Conservation (phyloP, 2,888 invertebrate species). For the Brachyptera putata region DNA sequence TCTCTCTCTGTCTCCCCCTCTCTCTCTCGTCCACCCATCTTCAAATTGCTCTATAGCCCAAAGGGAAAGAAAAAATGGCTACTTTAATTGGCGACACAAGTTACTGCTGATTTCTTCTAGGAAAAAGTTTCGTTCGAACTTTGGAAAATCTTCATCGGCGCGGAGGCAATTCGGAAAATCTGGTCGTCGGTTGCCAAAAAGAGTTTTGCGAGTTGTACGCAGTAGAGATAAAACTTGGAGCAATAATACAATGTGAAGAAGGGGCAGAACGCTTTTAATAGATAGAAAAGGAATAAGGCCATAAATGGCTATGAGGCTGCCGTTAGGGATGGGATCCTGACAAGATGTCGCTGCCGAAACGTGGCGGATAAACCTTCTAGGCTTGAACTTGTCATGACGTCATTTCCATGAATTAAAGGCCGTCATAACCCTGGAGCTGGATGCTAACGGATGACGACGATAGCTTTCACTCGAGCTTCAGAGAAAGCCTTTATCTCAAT, state of each 20-base stretch:
- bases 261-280: constrained; percentile 23
- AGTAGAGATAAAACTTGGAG: constrained; percentile 32
- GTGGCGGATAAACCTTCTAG: neutral
- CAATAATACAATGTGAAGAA: constrained; percentile 30
- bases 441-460: no score
- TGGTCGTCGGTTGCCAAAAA: constrained; percentile 31
- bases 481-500: no score
- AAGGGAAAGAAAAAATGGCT: constrained; percentile 31
- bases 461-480: no score
- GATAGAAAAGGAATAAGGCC: constrained; percentile 26
- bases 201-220: constrained; percentile 28
- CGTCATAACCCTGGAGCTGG: no score
- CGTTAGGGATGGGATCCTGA: neutral
- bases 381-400: no score
- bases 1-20: neutral
- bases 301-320: constrained; percentile 26
- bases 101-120: constrained; percentile 33
- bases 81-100: constrained; percentile 34
- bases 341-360: neutral
- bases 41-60: constrained; percentile 30
- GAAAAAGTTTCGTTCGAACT: constrained; percentile 30
- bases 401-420: no score
- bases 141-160: constrained; percentile 33
- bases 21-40: constrained; percentile 14
- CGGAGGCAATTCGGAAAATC: constrained; percentile 32